Conservation (phyloP, 2,888 invertebrate species). For the Ochropleura leucogaster region DNA sequence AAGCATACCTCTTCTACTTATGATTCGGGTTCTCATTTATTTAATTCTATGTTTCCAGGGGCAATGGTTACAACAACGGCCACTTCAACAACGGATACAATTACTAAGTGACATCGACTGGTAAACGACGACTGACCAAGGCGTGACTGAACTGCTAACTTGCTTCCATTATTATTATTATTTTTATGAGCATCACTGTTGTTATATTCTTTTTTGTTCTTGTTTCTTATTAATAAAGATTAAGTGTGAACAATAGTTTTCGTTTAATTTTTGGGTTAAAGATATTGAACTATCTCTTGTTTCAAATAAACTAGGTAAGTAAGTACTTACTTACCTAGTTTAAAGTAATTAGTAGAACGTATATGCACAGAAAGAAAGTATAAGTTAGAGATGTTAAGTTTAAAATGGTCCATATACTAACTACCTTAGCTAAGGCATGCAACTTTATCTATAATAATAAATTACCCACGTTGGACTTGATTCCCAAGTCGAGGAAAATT, state of each 20-base stretch:
- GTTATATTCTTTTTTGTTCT: constrained; percentile 52
- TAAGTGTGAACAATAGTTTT: constrained; percentile 10
- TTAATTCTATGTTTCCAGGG: constrained; percentile 67
- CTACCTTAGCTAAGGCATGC: too few relatives aligned
- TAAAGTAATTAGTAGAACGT: too few relatives aligned
- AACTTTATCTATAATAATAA: too few relatives aligned
- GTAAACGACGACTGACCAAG: constrained; percentile 16
- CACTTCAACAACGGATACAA: constrained; percentile 73
- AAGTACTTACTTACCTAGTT: neutral
- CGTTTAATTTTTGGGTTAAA: neutral
- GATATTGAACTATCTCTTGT: neutral
- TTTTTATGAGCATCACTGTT: constrained; percentile 58
- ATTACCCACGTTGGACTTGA: neutral
- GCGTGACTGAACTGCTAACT: constrained; percentile 1
- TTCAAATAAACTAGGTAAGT: too few relatives aligned
- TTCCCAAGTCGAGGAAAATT: neutral
- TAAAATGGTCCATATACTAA: too few relatives aligned
- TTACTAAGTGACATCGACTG: constrained; percentile 60
- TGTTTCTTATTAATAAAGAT: constrained; percentile 67
- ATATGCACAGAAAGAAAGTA: too few relatives aligned
- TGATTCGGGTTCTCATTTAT: neutral
- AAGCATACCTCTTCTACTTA: too few relatives aligned
- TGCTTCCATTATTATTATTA: constrained; percentile 4
- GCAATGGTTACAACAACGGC: constrained; percentile 74
- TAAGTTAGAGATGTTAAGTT: too few relatives aligned